Evolutionary conservation across 2,797 vertebrate species (phyloP), one percentile per base, ranked within the genome.

Genomic region (Nannoperca australis): DNA sequence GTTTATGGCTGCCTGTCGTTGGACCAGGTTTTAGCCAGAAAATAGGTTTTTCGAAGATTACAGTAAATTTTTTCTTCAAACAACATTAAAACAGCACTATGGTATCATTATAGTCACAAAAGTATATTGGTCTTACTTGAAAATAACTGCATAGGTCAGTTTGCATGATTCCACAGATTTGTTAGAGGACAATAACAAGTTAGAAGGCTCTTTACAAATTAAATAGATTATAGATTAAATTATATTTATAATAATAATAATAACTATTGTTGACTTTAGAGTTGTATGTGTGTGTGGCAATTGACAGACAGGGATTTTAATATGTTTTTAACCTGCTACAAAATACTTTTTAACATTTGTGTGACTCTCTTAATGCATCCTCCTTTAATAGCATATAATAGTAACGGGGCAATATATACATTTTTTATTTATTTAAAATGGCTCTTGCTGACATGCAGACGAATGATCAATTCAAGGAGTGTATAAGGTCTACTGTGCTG

Each of bases 101-200:
- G 14, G 20, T 66, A 66, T 76, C 44, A 63, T 69, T 58, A 58
- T 34, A 59, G 18, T 60, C 20, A 79, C 32, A 70, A 18, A 38
- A 20, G 22, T 54, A 59, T 63, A 61, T 56, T 49, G 55, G 24
- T 62, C 54, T 66, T 65, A 36, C 56, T 69, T 71, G 62, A 67
- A 55, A 55, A 74, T 58, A 51, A 53, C 66, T 56, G 38, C 36
- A 42, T 17, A 22, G 18, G 30, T 59, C 9, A 45, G 56, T 36
- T 58, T 73, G 30, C 55, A 54, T 49, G 18, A 50, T 34, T 55
- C 11, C 66, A 70, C 30, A 32, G 14, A 55, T 60, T 49, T 74
- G 8, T 61, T 0, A 65, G 34, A n/a, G 50, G 62, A 50, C 24
- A 40, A 3, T 38, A 58, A 60, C 5, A n/a, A 73, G 61, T 66